Evolutionary conservation across 2,797 vertebrate species (phyloP).

Genomic region (Galaxias olidus): DNA sequence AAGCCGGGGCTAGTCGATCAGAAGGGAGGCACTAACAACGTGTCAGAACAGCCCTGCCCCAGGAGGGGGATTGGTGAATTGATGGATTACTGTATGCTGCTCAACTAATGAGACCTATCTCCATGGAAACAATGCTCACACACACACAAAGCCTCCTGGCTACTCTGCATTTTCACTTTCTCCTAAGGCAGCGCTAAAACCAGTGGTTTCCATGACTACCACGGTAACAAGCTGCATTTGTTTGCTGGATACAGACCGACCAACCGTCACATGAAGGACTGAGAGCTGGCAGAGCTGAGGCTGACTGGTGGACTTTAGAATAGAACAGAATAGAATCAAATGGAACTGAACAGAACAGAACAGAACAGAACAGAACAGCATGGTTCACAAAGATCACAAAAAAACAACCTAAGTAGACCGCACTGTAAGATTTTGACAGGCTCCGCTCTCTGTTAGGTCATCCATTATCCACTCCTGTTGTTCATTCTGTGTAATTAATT

Average conservation of each 20-base stretch:
- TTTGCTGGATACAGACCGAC: constrained; percentile 41
- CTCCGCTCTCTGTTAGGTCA: too few relatives aligned
- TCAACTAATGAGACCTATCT: too few relatives aligned
- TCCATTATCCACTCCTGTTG: too few relatives aligned
- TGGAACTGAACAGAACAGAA: background rate
- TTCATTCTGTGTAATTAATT: too few relatives aligned
- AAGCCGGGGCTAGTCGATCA: constrained; percentile 31
- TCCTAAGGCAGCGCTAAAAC: constrained; percentile 45
- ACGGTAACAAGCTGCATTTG: constrained; percentile 53
- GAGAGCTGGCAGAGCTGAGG: background rate
- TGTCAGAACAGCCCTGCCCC: too few relatives aligned
- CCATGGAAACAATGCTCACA: constrained; percentile 21
- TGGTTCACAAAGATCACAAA: too few relatives aligned
- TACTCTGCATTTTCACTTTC: constrained; percentile 58
- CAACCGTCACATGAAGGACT: constrained; percentile 29
- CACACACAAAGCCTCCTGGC: constrained; percentile 22
- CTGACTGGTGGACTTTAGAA: constrained; percentile 4
- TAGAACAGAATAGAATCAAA: constrained; percentile 1
- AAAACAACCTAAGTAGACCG: too few relatives aligned
- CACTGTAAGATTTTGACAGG: too few relatives aligned
- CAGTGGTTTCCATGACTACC: constrained; percentile 59
- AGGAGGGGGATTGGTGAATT: too few relatives aligned
- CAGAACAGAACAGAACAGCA: background rate
- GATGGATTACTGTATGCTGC: too few relatives aligned
- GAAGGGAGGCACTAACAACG: constrained; percentile 32